Evolutionary conservation across 2,888 invertebrate genomes (phyloP).

Genomic region (Epinotia bilunana): DNA sequence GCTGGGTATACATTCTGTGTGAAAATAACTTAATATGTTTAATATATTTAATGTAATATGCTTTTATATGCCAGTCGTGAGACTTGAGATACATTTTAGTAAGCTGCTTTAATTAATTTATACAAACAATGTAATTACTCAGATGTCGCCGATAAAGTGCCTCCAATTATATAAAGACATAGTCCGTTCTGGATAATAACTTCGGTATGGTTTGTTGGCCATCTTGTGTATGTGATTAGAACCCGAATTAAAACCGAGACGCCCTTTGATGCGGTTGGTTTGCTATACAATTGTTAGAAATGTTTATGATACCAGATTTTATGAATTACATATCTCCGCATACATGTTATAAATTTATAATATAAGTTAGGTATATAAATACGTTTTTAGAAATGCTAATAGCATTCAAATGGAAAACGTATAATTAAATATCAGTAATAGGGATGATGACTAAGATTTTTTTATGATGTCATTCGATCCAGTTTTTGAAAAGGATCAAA

Average conservation of each 20-base stretch:
- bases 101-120: slow-evolving; percentile 40
- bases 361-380: not conserved
- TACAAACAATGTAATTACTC: slow-evolving; percentile 44
- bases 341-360: not conserved
- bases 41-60: not conserved
- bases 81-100: slow-evolving; percentile 23
- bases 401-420: no score
- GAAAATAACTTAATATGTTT: slow-evolving; percentile 13
- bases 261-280: not conserved
- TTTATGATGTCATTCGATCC: no score
- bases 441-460: no score
- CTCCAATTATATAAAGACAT: slow-evolving; percentile 42
- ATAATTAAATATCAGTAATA: no score
- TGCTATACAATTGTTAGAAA: not conserved
- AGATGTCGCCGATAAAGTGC: slow-evolving; percentile 39
- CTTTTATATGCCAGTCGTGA: slow-evolving; percentile 9
- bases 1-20: slow-evolving; percentile 9
- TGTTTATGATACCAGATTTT: not conserved
- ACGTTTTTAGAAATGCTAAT: slow-evolving; percentile 4
- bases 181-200: slow-evolving; percentile 40
- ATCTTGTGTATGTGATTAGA: slow-evolving; percentile 36
- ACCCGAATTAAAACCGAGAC: not conserved
- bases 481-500: no score
- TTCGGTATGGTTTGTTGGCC: slow-evolving; percentile 40
- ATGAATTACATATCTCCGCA: not conserved